phyloP scores from a whole-genome alignment of 2,113 vertebrate species.

The Chaetodon trifascialis region DNA sequence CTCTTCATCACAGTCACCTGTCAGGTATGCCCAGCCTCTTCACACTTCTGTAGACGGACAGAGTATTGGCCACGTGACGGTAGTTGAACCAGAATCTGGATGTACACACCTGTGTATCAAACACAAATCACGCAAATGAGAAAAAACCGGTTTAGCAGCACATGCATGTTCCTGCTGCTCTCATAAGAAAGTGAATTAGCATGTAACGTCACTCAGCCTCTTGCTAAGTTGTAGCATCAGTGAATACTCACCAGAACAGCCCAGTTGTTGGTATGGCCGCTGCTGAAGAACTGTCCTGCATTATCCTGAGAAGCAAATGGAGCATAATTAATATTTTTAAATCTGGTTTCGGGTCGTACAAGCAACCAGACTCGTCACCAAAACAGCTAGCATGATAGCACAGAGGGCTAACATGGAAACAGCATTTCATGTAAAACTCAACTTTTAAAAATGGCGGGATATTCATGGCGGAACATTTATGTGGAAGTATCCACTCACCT shows the following conservation, averaged over 20 bases:
- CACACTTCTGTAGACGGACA: slow-evolving; percentile 97
- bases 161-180: not conserved
- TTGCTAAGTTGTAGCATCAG: not conserved
- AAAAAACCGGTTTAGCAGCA: not conserved
- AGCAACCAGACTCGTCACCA: not conserved
- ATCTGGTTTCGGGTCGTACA: not conserved
- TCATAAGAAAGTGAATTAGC: not conserved
- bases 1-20: slow-evolving; percentile 84
- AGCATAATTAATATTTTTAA: not conserved
- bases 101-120: slow-evolving; percentile 90
- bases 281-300: slow-evolving; percentile 92
- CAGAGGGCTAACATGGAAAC: slow-evolving; percentile 21
- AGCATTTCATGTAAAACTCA: not conserved
- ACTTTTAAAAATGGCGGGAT: not conserved
- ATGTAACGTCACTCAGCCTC: not conserved
- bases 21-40: slow-evolving; percentile 98
- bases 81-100: slow-evolving; percentile 99
- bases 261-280: slow-evolving; percentile 98
- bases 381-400: slow-evolving; percentile 43
- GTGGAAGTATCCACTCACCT: slow-evolving; percentile 63
- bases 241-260: slow-evolving; percentile 90
- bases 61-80: slow-evolving; percentile 96
- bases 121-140: not conserved
- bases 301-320: slow-evolving; percentile 81
- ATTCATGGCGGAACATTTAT: not conserved